These are phyloP conservation scores for Drosophila pandora DNA, from an alignment of 1,140 invertebrate species.

Conservation along the genomic window DNA sequence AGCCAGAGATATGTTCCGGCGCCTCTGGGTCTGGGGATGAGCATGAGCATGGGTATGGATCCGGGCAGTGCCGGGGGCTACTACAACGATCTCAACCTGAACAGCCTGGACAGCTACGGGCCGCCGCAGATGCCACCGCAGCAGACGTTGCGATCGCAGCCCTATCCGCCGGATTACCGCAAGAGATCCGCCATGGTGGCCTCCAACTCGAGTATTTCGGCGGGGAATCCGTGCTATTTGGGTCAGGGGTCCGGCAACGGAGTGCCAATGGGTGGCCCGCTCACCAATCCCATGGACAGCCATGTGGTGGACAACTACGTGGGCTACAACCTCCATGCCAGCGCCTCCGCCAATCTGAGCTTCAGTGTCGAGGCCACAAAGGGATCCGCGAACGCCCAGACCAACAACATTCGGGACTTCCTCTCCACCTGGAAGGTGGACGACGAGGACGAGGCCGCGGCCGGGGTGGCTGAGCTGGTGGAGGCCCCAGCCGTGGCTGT, in stretches of 20 bases:
- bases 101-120: slow-evolving; percentile 46
- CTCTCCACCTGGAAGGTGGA: slow-evolving; percentile 82
- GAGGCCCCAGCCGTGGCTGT: slow-evolving; percentile 46
- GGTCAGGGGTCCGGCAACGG: slow-evolving; percentile 19
- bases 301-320: slow-evolving; percentile 63
- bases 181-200: slow-evolving; percentile 46
- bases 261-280: slow-evolving; percentile 6
- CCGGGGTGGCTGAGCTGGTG: slow-evolving; percentile 4
- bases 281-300: slow-evolving; percentile 52
- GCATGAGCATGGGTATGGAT: slow-evolving; percentile 43
- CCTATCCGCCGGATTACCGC: slow-evolving; percentile 58
- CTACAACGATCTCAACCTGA: slow-evolving; percentile 76
- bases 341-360: not conserved
- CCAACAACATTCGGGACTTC: slow-evolving; percentile 77
- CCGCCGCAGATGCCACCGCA: slow-evolving; percentile 35
- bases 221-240: slow-evolving; percentile 48
- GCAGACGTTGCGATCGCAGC: slow-evolving; percentile 22
- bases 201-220: not conserved
- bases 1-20: slow-evolving; percentile 43
- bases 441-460: slow-evolving; percentile 64
- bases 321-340: slow-evolving; percentile 59
- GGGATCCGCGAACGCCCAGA: slow-evolving; percentile 45
- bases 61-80: slow-evolving; percentile 34
- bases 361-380: slow-evolving; percentile 7
- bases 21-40: slow-evolving; percentile 28